Evolutionary conservation across 2,797 vertebrate species (phyloP).

Genomic region (Melanotaenia pygmaea): DNA sequence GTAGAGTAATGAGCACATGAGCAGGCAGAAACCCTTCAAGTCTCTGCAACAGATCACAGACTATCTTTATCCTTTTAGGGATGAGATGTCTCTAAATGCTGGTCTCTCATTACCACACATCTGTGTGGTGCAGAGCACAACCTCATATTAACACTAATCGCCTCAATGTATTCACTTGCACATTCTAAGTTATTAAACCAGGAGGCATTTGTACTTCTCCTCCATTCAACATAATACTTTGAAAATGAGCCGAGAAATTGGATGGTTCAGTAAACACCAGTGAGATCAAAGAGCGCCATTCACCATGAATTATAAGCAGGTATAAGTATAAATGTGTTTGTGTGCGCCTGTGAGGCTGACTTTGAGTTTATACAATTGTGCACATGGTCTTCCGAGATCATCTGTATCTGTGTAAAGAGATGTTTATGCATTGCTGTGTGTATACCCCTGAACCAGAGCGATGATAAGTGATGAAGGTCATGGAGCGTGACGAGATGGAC

Average conservation of each 20-base stretch:
- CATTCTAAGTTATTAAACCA: constrained; percentile 52
- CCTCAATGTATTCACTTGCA: constrained; percentile 65
- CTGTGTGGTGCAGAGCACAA: constrained; percentile 48
- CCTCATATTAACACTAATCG: constrained; percentile 57
- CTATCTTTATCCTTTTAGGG: constrained; percentile 38
- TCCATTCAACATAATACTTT: constrained; percentile 16
- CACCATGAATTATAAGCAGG: constrained; percentile 26
- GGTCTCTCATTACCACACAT: constrained; percentile 46
- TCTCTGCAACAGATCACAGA: constrained; percentile 28
- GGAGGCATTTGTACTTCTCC: constrained; percentile 25
- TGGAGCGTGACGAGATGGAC: constrained; percentile 50
- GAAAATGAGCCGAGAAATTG: constrained; percentile 23
- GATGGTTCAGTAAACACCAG: constrained; percentile 42
- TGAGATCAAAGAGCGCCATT: constrained; percentile 29
- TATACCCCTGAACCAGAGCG: constrained; percentile 16
- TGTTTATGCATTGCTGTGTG: constrained; percentile 41
- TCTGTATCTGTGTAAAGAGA: constrained; percentile 40
- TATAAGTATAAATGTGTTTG: constrained; percentile 4
- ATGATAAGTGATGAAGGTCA: constrained; percentile 57
- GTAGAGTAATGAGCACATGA: constrained; percentile 36
- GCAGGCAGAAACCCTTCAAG: constrained; percentile 6
- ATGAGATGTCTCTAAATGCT: constrained; percentile 55
- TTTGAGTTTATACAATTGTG: constrained; percentile 38
- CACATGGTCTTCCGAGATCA: constrained; percentile 32
- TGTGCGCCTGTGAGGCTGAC: constrained; percentile 8